Conservation (phyloP, 2,797 vertebrate species). For the Jordanella pulchra region DNA sequence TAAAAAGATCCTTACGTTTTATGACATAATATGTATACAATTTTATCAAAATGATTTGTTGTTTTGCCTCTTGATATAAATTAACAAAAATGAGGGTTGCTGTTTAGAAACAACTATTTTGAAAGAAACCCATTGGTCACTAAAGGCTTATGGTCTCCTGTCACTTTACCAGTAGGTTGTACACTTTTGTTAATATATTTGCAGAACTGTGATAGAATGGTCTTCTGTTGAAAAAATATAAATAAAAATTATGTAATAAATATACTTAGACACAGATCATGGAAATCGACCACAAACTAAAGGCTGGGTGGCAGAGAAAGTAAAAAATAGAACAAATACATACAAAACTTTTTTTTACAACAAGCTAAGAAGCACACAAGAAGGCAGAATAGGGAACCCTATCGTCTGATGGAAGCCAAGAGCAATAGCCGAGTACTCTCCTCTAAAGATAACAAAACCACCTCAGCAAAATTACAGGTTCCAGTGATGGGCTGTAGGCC, state of each 20-base stretch:
- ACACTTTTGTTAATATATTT: constrained; percentile 3
- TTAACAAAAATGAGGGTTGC: not conserved
- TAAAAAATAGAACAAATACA: constrained; percentile 19
- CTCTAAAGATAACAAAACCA: constrained; percentile 66
- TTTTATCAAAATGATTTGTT: constrained; percentile 22
- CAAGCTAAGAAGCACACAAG: constrained; percentile 13
- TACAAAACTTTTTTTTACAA: not conserved
- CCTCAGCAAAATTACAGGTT: constrained; percentile 52
- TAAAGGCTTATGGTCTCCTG: not conserved
- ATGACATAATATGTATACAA: constrained; percentile 23
- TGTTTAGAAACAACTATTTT: constrained; percentile 1
- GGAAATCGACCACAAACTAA: constrained; percentile 3
- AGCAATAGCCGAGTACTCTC: constrained; percentile 57
- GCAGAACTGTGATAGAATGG: not conserved
- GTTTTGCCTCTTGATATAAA: constrained; percentile 21
- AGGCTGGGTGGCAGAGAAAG: not conserved
- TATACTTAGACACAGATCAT: constrained; percentile 22
- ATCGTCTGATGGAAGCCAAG: constrained; percentile 39
- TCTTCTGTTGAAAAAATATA: not conserved
- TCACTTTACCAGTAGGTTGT: constrained; percentile 6
- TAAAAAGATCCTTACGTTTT: constrained; percentile 32
- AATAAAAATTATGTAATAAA: constrained; percentile 18
- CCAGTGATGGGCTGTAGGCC: constrained; percentile 62
- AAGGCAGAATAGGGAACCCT: constrained; percentile 31
- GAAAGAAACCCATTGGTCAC: not conserved